Percentiles rank a stretch among this genome's conserved stretches.
These are phyloP conservation scores for Disparrhopalites patrizii DNA, from an alignment of 2,888 invertebrate genomes.

Conservation along the genomic window DNA sequence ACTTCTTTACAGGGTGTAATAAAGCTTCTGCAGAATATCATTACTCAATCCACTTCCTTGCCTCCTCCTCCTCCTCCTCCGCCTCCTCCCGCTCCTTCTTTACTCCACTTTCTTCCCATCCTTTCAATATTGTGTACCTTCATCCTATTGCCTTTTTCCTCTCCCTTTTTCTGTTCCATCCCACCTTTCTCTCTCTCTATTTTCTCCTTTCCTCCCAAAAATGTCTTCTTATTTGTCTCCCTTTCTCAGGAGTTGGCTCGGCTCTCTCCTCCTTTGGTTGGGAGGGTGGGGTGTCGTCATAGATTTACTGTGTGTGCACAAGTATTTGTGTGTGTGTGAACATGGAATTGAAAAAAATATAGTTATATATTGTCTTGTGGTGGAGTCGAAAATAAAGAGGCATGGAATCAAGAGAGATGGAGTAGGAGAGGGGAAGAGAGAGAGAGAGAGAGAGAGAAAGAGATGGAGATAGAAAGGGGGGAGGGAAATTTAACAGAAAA, in stretches of 20 bases:
- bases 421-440: no score
- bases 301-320: no score
- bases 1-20: no score
- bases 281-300: no score
- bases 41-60: not conserved
- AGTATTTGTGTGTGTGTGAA: no score
- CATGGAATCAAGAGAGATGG: not conserved
- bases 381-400: not conserved
- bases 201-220: not conserved
- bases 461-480: no score
- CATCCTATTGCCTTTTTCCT: not conserved
- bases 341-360: no score
- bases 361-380: not conserved
- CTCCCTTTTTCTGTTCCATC: not conserved
- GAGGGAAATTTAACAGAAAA: no score
- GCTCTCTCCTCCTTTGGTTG: not conserved
- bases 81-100: not conserved
- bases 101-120: not conserved
- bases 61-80: not conserved
- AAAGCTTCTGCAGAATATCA: no score
- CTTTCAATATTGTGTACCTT: not conserved
- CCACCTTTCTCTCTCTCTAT: not conserved
- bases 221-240: not conserved
- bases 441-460: no score
- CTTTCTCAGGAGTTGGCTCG: not conserved